These are phyloP conservation scores for Plutella xylostella DNA, from an alignment of 2,888 invertebrate genomes.

Conservation along the genomic window DNA sequence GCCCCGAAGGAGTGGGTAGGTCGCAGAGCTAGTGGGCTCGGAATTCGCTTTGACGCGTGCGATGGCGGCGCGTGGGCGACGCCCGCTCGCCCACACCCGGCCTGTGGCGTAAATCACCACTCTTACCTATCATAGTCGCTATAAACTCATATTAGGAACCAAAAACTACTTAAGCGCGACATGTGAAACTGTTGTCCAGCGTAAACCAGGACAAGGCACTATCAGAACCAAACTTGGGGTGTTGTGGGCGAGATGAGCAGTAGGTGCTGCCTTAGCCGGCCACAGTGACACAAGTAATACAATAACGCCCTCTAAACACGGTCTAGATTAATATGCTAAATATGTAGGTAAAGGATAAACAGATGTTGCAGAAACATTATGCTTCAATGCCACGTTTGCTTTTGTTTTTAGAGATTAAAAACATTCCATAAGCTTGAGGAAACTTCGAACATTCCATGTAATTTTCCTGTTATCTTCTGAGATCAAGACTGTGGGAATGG, in stretches of 20 bases:
- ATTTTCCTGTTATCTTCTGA: no score
- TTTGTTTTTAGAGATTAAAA: no score
- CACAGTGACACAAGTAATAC: no score
- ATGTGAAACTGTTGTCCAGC: neutral
- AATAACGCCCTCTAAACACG: no score
- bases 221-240: neutral
- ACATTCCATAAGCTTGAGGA: no score
- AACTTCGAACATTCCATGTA: no score
- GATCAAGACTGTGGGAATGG: no score
- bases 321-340: no score
- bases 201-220: neutral
- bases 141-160: neutral
- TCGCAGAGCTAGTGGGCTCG: conserved; percentile 37
- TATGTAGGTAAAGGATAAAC: no score
- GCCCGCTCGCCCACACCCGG: conserved; percentile 52
- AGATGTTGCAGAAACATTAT: no score
- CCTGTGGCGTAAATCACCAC: conserved; percentile 41
- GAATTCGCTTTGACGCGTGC: conserved; percentile 44
- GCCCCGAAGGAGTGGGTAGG: no score
- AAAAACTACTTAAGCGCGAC: neutral
- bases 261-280: neutral
- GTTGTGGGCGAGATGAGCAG: neutral
- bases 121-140: conserved; percentile 23
- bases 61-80: conserved; percentile 28
- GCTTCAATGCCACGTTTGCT: no score